A percentile compares a stretch with the other conserved stretches of the same genome.
Evolutionary conservation across 2,888 invertebrate species (phyloP).

Genomic region (Dolichopus griseipennis): DNA sequence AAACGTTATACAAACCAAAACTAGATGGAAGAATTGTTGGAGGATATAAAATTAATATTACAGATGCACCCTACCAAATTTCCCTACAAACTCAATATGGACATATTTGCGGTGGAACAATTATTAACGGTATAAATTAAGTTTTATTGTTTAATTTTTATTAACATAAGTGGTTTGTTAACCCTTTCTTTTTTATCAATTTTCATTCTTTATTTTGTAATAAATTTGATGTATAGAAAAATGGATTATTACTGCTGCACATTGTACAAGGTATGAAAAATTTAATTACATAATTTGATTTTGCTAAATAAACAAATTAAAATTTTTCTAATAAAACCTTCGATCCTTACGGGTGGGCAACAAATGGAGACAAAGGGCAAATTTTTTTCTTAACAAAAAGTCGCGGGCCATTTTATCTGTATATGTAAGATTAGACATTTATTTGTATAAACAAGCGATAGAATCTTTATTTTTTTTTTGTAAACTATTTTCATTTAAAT

Average conservation of each 20-base stretch:
- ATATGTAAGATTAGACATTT: no score
- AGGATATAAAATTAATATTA: conserved; percentile 38
- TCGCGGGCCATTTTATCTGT: no score
- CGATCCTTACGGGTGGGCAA: no score
- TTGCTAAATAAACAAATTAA: no score
- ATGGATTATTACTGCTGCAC: conserved; percentile 42
- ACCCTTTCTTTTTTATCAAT: not conserved
- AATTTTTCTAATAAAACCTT: no score
- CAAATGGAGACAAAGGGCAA: no score
- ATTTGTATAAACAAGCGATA: no score
- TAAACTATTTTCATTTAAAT: no score
- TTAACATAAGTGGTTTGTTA: not conserved
- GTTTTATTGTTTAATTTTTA: not conserved
- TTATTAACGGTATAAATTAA: conserved; percentile 28
- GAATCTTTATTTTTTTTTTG: no score
- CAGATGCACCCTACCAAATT: conserved; percentile 40
- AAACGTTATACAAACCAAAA: conserved; percentile 27
- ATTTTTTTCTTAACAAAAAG: no score
- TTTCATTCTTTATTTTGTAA: no score
- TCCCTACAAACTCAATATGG: conserved; percentile 34
- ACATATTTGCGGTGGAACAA: conserved; percentile 41
- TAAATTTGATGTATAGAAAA: conserved; percentile 21
- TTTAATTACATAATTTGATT: no score
- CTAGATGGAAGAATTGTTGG: conserved; percentile 43
- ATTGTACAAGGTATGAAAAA: conserved; percentile 37